Evolutionary conservation across 2,797 vertebrate species (phyloP).

Genomic region (Cephalopachus bancanus): DNA sequence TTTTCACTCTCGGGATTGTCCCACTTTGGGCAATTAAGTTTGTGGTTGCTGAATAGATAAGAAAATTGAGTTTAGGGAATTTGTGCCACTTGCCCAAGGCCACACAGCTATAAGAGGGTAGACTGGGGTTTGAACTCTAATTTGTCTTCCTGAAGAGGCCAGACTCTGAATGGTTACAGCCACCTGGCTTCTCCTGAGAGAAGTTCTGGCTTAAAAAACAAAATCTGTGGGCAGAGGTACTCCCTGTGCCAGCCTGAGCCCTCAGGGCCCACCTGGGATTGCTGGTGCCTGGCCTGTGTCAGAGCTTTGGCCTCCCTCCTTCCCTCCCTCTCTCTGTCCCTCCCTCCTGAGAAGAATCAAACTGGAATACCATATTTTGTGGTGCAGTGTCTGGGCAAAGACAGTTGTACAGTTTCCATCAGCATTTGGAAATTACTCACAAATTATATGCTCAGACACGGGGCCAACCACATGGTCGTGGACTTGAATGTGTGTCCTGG

Average conservation of each 20-base stretch:
- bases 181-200: not conserved
- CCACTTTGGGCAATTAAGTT: not conserved
- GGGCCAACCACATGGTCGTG: not conserved
- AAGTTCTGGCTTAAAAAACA: not conserved
- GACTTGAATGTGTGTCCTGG: not conserved
- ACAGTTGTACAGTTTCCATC: not conserved
- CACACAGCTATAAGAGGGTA: accelerated
- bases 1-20: not conserved
- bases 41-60: not conserved
- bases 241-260: not conserved
- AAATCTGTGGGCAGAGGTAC: not conserved
- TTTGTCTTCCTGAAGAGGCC: accelerated
- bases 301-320: accelerated
- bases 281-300: not conserved
- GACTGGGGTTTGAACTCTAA: not conserved
- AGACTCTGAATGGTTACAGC: not conserved
- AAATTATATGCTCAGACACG: not conserved
- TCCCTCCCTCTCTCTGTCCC: not conserved
- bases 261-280: not conserved
- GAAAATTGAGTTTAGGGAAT: not conserved
- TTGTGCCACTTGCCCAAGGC: not conserved
- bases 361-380: not conserved
- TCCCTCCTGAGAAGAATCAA: not conserved
- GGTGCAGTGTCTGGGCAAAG: not conserved
- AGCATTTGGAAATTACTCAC: not conserved